Evolutionary conservation across 2,888 invertebrate species (phyloP), one percentile per base, ranked within the genome.

Genomic region (Chromoteleia sp.): DNA sequence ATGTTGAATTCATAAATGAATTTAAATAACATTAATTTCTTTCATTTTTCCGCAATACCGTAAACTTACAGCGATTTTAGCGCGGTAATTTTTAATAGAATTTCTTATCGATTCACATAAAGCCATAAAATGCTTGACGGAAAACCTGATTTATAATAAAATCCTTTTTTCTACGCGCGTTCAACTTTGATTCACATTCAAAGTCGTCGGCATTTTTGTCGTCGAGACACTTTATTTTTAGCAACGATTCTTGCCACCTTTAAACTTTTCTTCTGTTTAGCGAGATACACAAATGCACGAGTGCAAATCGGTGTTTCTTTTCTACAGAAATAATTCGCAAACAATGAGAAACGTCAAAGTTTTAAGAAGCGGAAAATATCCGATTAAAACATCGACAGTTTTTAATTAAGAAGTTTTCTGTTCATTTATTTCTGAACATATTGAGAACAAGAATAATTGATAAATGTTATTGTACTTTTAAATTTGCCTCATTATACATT

Each of bases 201-300:
- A 59, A 75, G 61, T 19, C 25, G 61, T 39, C 65, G 30, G 76
- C 83, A 80, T 84, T 86, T 85, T 85, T 85, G 85, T 84, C 85
- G 85, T 81, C 83, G 52, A 75, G 82, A 73, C 70, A 68, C 83
- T 84, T 86, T 87, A 87, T 87, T 87, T 87, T 86, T 82, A 82
- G 86, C 75, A 43, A 71, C 56, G 33, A 83, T 74, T 58, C 67
- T 36, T 67, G 71, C 78, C 75, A 56, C 41, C 75, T 79, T 78
- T 81, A 82, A 75, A 76, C 74, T 68, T 77, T 71, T 83, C 78
- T 74, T 58, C 54, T 79, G 82, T 82, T 81, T 67, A 36, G 36
- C 5, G 30, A 15, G 39, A 29, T 52, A 25, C 59, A 71, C 17
- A 52, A 71, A 71, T 59, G 59, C 52, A 61, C 56, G 36, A 58